Evolutionary conservation across 2,113 vertebrate species (phyloP), one percentile per base, ranked within the genome.

Genomic region (Daubentonia madagascariensis): DNA sequence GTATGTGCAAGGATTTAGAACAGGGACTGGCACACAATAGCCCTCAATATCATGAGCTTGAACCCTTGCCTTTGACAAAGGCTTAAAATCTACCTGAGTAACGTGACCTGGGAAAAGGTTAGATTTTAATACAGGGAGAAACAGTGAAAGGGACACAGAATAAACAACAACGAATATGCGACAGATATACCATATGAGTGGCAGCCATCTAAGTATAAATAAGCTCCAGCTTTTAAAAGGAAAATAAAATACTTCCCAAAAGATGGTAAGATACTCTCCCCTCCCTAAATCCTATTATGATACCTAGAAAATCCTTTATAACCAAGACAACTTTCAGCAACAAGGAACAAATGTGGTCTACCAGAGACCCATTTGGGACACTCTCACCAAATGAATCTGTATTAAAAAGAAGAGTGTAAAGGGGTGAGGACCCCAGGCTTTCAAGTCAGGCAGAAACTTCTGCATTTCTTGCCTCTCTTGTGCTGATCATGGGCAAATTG

Each of bases 281-380:
- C 61, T 78, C 65, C 70, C 50, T 32, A 79, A 84, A 85, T 70
- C 30, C 89, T 97, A 83, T 73, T 76, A 91, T 81, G 32, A 67
- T 18, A 72, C 45, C 89, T 91, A 72, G 52, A 97, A 96, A 97
- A 85, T 78, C 75, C 85, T 94, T 72, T 80, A 48, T 94, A 85
- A 79, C 43, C 73, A 86, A 81, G 61, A 89, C 50, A 92, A 50
- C 88, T 90, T 93, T 88, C 78, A 97, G 81, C 76, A 76, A 32
- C 35, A 79, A 91, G n/a, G 50, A 75, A 89, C 32, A 97, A 95
- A 72, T 72, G 20, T 85, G 52, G 52, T 61, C 45, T 67, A 85
- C 90, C 30, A 94, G 50, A 52, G 52, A 81, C 59, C 32, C 50
- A 80, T n/a, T 18, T 85, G 89, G 78, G 59, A 54, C 48, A 63